These are phyloP conservation scores for Bombus confusus DNA, from an alignment of 1,140 invertebrate species.

Conservation along the genomic window DNA sequence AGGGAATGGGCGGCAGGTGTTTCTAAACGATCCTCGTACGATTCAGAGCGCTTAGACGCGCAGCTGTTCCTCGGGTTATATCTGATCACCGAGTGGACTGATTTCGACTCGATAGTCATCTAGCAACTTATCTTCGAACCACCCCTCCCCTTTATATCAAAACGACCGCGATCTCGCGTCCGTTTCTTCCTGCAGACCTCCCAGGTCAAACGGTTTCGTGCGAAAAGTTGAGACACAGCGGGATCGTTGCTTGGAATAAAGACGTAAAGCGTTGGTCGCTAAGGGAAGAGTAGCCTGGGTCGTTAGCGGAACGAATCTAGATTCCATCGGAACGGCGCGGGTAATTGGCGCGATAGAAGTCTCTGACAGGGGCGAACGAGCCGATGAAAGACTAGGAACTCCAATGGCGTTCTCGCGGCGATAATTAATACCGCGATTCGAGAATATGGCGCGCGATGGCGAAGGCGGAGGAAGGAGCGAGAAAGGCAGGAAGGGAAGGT, in stretches of 20 bases:
- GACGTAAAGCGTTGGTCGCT: background rate
- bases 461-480: background rate
- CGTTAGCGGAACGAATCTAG: slow-evolving; percentile 31
- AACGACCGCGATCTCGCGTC: slow-evolving; percentile 23
- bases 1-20: slow-evolving; percentile 45
- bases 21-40: slow-evolving; percentile 37
- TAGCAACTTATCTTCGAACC: background rate
- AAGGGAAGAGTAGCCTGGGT: background rate
- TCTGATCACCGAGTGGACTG: slow-evolving; percentile 48
- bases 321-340: background rate
- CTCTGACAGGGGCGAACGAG: background rate
- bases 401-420: slow-evolving; percentile 7
- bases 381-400: slow-evolving; percentile 36
- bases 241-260: background rate
- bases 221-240: too few species aligned
- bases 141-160: slow-evolving; percentile 1
- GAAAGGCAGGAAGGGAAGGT: slow-evolving; percentile 50
- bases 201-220: slow-evolving; percentile 5
- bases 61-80: slow-evolving; percentile 41
- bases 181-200: slow-evolving; percentile 18
- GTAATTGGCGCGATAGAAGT: slow-evolving; percentile 27
- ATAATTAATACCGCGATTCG: slow-evolving; percentile 72
- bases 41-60: slow-evolving; percentile 32
- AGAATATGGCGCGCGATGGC: slow-evolving; percentile 31
- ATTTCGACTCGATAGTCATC: slow-evolving; percentile 48